phyloP scores from a whole-genome alignment of 2,797 vertebrate genomes.

The Lerista edwardsae region DNA sequence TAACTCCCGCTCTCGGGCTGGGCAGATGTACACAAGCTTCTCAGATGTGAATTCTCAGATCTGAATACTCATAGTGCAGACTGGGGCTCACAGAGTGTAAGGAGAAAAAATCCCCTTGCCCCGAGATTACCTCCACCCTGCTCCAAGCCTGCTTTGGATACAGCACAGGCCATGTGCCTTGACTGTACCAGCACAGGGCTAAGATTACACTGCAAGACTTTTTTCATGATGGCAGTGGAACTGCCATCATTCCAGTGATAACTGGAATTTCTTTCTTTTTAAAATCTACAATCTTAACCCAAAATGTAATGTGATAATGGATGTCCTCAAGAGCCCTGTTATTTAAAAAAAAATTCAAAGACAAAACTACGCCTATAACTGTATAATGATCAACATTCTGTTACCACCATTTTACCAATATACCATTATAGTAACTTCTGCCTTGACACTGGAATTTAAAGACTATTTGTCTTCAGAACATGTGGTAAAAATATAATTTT shows the following conservation, averaged over 20 bases:
- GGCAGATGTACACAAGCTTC: too few relatives aligned
- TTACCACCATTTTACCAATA: constrained; percentile 67
- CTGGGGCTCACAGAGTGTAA: too few relatives aligned
- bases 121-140: too few relatives aligned
- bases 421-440: constrained; percentile 30
- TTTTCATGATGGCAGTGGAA: constrained; percentile 62
- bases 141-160: too few relatives aligned
- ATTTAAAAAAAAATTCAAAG: constrained; percentile 69
- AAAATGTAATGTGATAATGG: constrained; percentile 80
- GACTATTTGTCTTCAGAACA: constrained; percentile 31
- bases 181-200: too few relatives aligned
- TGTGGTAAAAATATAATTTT: constrained; percentile 2
- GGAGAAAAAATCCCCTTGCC: too few relatives aligned
- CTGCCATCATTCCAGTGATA: constrained; percentile 61
- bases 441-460: not conserved
- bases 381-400: constrained; percentile 65
- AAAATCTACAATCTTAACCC: constrained; percentile 79
- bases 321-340: constrained; percentile 76
- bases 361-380: constrained; percentile 47
- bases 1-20: too few relatives aligned
- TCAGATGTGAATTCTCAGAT: too few relatives aligned
- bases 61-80: too few relatives aligned
- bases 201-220: too few relatives aligned
- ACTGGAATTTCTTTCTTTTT: constrained; percentile 61
- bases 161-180: too few relatives aligned